Percentiles rank a stretch among this genome's conserved stretches.
Conservation (phyloP, 2,888 invertebrate species). For the Venusia cambrica region DNA sequence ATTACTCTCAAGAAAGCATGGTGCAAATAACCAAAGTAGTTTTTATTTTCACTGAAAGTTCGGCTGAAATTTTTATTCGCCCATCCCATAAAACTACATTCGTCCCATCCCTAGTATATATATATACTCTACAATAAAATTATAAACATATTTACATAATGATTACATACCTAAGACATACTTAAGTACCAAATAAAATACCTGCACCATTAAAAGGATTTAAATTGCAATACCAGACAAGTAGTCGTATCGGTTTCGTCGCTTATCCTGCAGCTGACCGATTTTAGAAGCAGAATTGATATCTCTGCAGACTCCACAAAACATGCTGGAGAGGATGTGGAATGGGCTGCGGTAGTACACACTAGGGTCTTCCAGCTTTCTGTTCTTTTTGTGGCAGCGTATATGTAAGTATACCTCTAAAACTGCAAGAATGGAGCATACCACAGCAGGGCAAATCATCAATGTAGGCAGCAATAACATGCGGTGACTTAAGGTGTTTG, state of each 20-base stretch:
- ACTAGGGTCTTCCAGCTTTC: conserved; percentile 74
- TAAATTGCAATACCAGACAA: conserved; percentile 54
- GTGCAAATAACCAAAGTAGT: too few species aligned
- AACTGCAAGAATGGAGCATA: conserved; percentile 72
- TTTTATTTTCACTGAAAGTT: too few species aligned
- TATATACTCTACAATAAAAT: too few species aligned
- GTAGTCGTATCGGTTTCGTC: conserved; percentile 66
- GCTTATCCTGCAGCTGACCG: conserved; percentile 83
- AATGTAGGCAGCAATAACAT: conserved; percentile 82
- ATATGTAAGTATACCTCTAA: conserved; percentile 84
- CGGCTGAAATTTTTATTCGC: too few species aligned
- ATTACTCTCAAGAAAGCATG: too few species aligned
- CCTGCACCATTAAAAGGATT: conserved; percentile 10
- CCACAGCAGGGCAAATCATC: conserved; percentile 78
- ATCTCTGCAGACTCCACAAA: conserved; percentile 85
- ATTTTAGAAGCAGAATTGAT: conserved; percentile 83
- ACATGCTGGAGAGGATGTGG: conserved; percentile 84
- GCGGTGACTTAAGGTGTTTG: conserved; percentile 64
- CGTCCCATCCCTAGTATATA: too few species aligned
- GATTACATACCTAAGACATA: too few species aligned
- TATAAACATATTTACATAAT: too few species aligned
- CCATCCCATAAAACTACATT: too few species aligned
- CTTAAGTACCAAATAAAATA: too few species aligned
- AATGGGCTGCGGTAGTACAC: conserved; percentile 86
- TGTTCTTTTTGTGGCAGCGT: conserved; percentile 86